A percentile compares a stretch with the other conserved stretches of the same genome.
Conservation (phyloP, 2,113 vertebrate genomes). For the Sylvilagus bachmani region DNA sequence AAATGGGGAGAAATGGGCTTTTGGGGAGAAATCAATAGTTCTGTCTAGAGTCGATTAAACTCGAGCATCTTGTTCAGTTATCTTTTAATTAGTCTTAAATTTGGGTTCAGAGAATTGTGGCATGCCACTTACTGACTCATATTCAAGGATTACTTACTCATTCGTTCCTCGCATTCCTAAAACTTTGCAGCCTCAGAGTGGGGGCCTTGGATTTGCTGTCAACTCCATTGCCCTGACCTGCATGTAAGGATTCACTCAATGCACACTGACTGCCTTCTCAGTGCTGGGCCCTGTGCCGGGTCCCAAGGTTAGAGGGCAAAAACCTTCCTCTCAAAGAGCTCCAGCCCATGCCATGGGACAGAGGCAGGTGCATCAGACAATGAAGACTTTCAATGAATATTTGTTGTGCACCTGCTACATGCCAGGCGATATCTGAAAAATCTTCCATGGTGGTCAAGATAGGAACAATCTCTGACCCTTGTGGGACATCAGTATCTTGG, state of each 20-base stretch:
- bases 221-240: neutral
- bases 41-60: constrained; percentile 55
- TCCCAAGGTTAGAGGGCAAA: neutral
- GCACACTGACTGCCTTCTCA: neutral
- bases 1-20: constrained; percentile 13
- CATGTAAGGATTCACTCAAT: neutral
- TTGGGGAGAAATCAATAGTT: constrained; percentile 35
- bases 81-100: constrained; percentile 71
- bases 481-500: neutral
- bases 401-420: neutral
- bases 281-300: neutral
- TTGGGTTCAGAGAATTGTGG: constrained; percentile 43
- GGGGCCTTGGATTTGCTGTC: neutral
- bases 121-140: constrained; percentile 32
- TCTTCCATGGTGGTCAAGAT: neutral
- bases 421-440: neutral
- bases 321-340: neutral
- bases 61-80: constrained; percentile 53
- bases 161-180: neutral
- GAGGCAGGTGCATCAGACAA: neutral
- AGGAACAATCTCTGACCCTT: neutral
- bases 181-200: neutral
- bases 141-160: constrained; percentile 9
- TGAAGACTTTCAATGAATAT: neutral
- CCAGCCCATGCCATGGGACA: neutral